Conservation (phyloP, 2,888 invertebrate species). For the Leptarthrus brevirostris region DNA sequence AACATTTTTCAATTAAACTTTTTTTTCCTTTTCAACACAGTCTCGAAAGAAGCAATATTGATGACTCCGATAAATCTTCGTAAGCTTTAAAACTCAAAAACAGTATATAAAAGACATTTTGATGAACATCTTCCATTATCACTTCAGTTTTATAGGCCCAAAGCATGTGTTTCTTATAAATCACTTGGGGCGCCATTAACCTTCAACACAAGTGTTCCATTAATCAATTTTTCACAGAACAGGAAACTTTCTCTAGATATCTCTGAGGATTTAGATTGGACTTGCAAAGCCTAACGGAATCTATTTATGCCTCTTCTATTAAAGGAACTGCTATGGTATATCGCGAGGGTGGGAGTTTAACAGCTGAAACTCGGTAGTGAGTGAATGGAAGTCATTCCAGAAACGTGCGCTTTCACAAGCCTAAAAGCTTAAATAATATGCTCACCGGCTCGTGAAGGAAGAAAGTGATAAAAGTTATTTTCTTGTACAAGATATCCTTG, state of each 20-base stretch:
- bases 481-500: no score
- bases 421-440: not conserved
- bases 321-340: not conserved
- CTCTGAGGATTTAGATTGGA: not conserved
- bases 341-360: not conserved
- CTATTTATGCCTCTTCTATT: slow-evolving; percentile 10
- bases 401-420: slow-evolving; percentile 7
- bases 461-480: no score
- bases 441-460: no score
- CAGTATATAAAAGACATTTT: not conserved
- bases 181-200: slow-evolving; percentile 35
- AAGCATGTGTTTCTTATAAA: slow-evolving; percentile 18
- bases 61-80: not conserved
- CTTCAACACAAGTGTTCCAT: slow-evolving; percentile 30
- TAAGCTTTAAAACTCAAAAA: not conserved
- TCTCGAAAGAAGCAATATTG: not conserved
- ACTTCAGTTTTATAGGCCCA: not conserved
- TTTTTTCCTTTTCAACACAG: not conserved
- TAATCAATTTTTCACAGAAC: slow-evolving; percentile 19
- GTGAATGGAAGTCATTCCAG: slow-evolving; percentile 11
- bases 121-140: not conserved
- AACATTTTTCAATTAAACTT: not conserved
- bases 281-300: slow-evolving; percentile 9
- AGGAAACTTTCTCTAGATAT: slow-evolving; percentile 3
- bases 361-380: no score